Base-by-base conservation (phyloP, 2,888 invertebrate genomes). In the Chymomyza caudatula region DNA sequence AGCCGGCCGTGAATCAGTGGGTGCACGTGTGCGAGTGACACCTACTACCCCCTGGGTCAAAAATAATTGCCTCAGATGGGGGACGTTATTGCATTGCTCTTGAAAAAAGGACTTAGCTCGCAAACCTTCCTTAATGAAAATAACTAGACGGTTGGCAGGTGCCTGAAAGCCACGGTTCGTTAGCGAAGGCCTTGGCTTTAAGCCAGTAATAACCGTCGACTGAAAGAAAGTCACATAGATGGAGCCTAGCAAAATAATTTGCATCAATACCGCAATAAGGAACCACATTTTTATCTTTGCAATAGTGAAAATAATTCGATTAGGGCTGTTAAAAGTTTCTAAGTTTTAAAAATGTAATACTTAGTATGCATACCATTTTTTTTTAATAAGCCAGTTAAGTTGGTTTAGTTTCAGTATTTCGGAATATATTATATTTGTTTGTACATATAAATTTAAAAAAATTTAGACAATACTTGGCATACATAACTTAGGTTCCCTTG, bases 1-100 rank as follows among this genome's bases (percentile, higher is more conserved):
- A 0, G 98, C 98, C 0, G 98, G 98, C 17, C 98, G 92, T 0
- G 98, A 97, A 91, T 98, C 98, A 4, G 98, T 98, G 0, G 98
- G 98, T 13, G 98, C 96, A 86, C 95, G 92, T 1, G 97, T 96
- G 77, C 95, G 94, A 0, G 96, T 96, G 61, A 98, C 92, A 13
- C 98, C 98, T 93, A 89, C 78, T 2, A 88, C 59, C 0, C 90
- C 88, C 23, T 77, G 74, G 0, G 75, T 55, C 0, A 76, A 29
- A 13, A 90, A 85, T 2, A 90, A 69, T 2, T 77, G 53, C 0
- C 75, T 78, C 4, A 90, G 73, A 42, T 86, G 63, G 0, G 87
- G 86, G 3, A 90, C 73, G 63, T 87, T 75, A 4, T 55, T 60
- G 44, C 89, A 89, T 8, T 81, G 68, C 1, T 86, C 47, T 17